phyloP scores from a whole-genome alignment of 2,797 vertebrate species.

The Onychomys leucogaster region DNA sequence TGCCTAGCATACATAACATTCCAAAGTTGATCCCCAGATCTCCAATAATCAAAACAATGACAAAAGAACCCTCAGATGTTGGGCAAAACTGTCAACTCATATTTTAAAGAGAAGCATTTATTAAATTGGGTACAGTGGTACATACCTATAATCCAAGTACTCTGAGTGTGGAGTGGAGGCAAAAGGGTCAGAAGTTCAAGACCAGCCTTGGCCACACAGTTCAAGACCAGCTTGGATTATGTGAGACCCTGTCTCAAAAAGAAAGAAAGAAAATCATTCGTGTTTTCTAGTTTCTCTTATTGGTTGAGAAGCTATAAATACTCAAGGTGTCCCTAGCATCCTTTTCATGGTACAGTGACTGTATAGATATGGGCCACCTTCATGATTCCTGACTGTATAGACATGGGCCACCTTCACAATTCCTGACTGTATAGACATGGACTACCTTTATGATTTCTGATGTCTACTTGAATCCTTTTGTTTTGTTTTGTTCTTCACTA shows the following conservation, averaged over 20 bases:
- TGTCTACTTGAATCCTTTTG: neutral
- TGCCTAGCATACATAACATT: neutral
- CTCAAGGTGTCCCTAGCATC: neutral
- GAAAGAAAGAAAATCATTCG: neutral
- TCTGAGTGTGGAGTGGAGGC: neutral
- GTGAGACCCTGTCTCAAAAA: neutral
- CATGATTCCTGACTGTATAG: neutral
- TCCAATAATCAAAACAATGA: neutral
- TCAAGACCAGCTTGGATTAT: neutral
- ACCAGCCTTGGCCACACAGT: neutral
- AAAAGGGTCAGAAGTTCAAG: neutral
- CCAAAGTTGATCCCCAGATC: neutral
- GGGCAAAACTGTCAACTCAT: neutral
- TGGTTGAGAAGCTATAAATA: neutral
- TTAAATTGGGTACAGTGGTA: neutral
- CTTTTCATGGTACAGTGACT: neutral
- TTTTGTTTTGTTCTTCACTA: neutral
- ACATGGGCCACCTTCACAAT: neutral
- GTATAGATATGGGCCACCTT: neutral
- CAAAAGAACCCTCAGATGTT: neutral
- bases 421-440: neutral
- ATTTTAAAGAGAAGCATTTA: neutral
- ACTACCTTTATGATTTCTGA: neutral
- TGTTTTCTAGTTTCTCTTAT: constrained; percentile 18
- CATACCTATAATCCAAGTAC: neutral